These are phyloP conservation scores for Aplochiton taeniatus DNA, from an alignment of 2,797 vertebrate genomes.

Conservation along the genomic window DNA sequence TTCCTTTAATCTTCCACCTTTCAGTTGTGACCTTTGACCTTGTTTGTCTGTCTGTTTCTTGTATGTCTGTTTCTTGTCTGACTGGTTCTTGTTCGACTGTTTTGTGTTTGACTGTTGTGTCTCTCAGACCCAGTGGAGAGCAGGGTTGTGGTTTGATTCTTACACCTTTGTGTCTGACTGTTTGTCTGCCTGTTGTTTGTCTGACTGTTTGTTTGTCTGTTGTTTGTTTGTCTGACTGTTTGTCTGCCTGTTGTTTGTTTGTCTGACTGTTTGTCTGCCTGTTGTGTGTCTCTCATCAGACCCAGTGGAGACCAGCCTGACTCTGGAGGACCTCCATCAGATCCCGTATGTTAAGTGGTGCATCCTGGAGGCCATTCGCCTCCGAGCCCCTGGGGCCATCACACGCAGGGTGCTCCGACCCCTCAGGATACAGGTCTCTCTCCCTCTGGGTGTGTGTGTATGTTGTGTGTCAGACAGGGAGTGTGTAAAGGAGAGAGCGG, in stretches of 20 bases:
- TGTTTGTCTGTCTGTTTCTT: too few species aligned
- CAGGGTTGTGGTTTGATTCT: too few species aligned
- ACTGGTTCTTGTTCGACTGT: conserved; percentile 6
- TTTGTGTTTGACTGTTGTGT: neutral
- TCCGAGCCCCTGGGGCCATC: conserved; percentile 78
- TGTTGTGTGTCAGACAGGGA: neutral
- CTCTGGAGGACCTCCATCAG: conserved; percentile 69
- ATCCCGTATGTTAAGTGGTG: conserved; percentile 78
- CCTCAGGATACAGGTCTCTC: conserved; percentile 28
- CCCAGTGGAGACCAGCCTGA: conserved; percentile 64
- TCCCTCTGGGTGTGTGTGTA: too few species aligned
- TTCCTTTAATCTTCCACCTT: too few species aligned
- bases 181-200: neutral
- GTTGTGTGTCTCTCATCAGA: conserved; percentile 56
- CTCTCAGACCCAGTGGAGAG: neutral
- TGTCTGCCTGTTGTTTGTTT: conserved; percentile 47
- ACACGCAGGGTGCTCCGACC: conserved; percentile 78
- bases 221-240: conserved; percentile 7
- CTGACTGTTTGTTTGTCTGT: conserved; percentile 13
- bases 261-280: conserved; percentile 1
- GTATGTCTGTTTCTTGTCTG: neutral
- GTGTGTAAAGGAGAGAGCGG: neutral
- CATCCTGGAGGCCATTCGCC: conserved; percentile 76
- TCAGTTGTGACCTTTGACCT: too few species aligned
- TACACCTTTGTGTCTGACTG: conserved; percentile 2